Percentiles rank a stretch among this genome's conserved stretches.
Conservation (phyloP, 2,888 invertebrate genomes). For the Sinotaia quadrata region DNA sequence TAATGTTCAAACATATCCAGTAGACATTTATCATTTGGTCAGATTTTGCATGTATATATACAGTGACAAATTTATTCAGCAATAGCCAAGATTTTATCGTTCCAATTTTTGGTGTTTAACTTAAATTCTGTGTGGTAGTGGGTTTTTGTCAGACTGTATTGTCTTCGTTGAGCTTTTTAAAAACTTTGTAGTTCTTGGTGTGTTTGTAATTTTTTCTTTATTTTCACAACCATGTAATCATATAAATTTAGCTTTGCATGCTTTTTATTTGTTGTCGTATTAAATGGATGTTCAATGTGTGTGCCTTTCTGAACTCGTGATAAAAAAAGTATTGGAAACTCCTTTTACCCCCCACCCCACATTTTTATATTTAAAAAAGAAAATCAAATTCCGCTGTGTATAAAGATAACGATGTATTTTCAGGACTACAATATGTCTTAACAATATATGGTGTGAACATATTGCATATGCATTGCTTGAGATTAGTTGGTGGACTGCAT, state of each 20-base stretch:
- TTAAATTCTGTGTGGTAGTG: not conserved
- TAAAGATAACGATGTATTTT: too few species aligned
- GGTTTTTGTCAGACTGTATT: not conserved
- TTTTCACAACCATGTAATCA: not conserved
- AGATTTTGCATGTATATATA: too few species aligned
- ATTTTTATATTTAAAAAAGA: too few species aligned
- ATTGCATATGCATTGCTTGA: too few species aligned
- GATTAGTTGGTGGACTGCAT: too few species aligned
- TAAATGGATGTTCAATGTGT: conserved; percentile 4
- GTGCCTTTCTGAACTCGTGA: not conserved
- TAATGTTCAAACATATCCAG: conserved; percentile 8
- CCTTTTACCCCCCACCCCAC: too few species aligned
- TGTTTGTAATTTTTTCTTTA: not conserved
- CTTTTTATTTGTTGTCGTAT: not conserved
- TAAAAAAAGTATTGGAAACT: too few species aligned
- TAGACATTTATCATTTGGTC: not conserved
- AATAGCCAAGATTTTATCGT: conserved; percentile 11
- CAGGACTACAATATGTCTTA: too few species aligned
- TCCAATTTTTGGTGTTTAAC: conserved; percentile 7
- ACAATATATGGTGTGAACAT: too few species aligned
- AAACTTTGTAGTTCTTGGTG: not conserved
- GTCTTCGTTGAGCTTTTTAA: not conserved
- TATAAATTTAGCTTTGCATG: not conserved
- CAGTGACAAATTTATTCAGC: not conserved
- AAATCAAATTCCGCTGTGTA: too few species aligned